Evolutionary conservation across 1,140 invertebrate species (phyloP), one percentile per base, ranked within the genome.

Genomic region (Bradysia coprophila): DNA sequence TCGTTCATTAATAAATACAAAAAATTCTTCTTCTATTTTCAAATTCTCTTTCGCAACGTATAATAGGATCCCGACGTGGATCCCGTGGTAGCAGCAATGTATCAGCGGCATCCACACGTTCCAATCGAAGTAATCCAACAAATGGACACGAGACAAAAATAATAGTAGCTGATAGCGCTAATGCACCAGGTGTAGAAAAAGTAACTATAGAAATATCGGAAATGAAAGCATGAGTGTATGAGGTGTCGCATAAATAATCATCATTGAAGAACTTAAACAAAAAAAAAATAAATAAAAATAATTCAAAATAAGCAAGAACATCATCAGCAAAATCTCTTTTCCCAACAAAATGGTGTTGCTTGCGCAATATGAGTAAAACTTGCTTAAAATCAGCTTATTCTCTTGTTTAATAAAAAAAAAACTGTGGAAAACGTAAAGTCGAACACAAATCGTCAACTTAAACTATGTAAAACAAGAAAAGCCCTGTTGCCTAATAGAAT

Each of bases 81-180:
- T 70, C 68, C 42, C 63, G 65, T 40, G 65, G 65, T 13, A 72
- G 69, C 53, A 71, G 64, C 28, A 70, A 69, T 47, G 58, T 63
- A 28, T 70, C 69, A 4, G 65, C 59, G 2, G 50, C 56, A 10
- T 67, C 66, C 8, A 59, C 51, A 40, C 63, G 63, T 45, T 64
- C 65, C 38, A 62, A 54, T 20, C 3, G 36, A 38, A 38, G 36
- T 19, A 20, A 20, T n/a, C n/a, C 16, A 38, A 18, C 18, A 38
- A n/a, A 20, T 16, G 24, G 13, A 28, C 24, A 6, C 6, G 24
- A 28, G 6, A 28, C 13, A 13, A 28, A 28, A 8, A 28, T 28
- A 28, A 28, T 8, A 28, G 13, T 28, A 13, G 6, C 24, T 8
- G 13, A 28, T 8, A 6, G 24, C 24, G 13, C 24, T 28, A 28